Base-by-base conservation (phyloP, 1,140 invertebrate species). In the Hydropsyche tenuis region DNA sequence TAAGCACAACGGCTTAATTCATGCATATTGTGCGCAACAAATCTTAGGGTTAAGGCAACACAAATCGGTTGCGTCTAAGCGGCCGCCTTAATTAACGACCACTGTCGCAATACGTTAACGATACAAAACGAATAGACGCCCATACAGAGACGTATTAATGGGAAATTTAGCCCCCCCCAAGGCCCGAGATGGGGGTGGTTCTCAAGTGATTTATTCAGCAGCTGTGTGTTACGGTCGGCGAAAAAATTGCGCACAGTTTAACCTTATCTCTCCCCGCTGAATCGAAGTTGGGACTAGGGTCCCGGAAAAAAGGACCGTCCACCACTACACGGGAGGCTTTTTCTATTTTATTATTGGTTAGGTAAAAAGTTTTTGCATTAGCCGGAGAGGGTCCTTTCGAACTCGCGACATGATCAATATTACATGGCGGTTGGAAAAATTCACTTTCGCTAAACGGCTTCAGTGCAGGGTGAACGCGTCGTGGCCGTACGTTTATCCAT, bases 131-230 rank as follows among this genome's bases (percentile, higher is more conserved):
- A 53, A 63, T 63, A 12, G 60, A 27, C 60, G 14, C 22, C 60
- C 20, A 27, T 27, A n/a, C 30, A 4, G 9, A 37, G 30, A 37
- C 30, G 3, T 9, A 37, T 37, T 37, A 37, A 37, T 37, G 30
- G 30, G 30, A 37, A 37, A 37, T 37, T 37, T 4, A 37, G 9
- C 30, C 30, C 30, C 3, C 30, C 30, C 30, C 30, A 4, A 4
- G 9, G 3, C 11, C 25, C 11, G 23, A 22, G 4, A 30, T 6
- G 23, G 27, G 16, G 20, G 48, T 53, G 48, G 48, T 53, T 63
- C 60, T 37, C 60, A 63, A 30, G 42, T 66, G 63, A 66, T 66
- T 66, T 66, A 66, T 62, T 62, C 63, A 20, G 18, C 63, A 66
- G 37, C 37, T 37, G 37, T 16, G 30, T 16, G n/a, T 6, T 27